These are phyloP conservation scores for Dyspetes luteomarginatus DNA, from an alignment of 2,888 invertebrate genomes.

Conservation along the genomic window DNA sequence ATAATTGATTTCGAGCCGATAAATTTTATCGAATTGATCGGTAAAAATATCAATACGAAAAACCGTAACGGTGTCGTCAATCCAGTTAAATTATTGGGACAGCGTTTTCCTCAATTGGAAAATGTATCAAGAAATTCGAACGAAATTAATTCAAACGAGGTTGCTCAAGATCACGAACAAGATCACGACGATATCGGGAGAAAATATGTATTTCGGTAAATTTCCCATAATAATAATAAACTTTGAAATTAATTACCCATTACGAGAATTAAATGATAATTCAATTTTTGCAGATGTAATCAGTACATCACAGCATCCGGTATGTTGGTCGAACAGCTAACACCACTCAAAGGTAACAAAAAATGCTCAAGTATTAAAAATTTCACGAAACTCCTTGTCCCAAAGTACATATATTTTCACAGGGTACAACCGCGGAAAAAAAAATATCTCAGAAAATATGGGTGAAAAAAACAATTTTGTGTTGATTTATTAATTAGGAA, in stretches of 20 bases:
- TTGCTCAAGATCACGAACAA: conserved; percentile 65
- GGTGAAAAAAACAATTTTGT: background rate
- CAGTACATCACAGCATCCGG: conserved; percentile 74
- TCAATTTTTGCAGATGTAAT: conserved; percentile 73
- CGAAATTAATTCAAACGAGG: conserved; percentile 62
- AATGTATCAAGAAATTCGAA: conserved; percentile 65
- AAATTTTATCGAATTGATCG: conserved; percentile 70
- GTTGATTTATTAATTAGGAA: too few relatives aligned
- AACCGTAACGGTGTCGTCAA: conserved; percentile 65
- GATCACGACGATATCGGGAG: conserved; percentile 77
- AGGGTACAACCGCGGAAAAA: too few relatives aligned
- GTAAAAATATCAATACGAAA: conserved; percentile 76
- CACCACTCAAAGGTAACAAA: conserved; percentile 71
- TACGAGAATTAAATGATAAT: background rate
- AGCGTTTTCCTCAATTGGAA: conserved; percentile 77
- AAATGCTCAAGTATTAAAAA: background rate
- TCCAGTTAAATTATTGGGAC: conserved; percentile 75
- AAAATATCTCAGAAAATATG: background rate
- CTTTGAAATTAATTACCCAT: background rate
- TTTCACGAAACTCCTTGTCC: background rate
- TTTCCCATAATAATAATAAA: background rate
- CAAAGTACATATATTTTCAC: background rate
- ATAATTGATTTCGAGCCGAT: conserved; percentile 72
- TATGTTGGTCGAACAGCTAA: conserved; percentile 77
- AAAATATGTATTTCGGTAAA: conserved; percentile 79